These are phyloP conservation scores for Coregonus ussuriensis DNA, from an alignment of 2,797 vertebrate species.

Conservation along the genomic window DNA sequence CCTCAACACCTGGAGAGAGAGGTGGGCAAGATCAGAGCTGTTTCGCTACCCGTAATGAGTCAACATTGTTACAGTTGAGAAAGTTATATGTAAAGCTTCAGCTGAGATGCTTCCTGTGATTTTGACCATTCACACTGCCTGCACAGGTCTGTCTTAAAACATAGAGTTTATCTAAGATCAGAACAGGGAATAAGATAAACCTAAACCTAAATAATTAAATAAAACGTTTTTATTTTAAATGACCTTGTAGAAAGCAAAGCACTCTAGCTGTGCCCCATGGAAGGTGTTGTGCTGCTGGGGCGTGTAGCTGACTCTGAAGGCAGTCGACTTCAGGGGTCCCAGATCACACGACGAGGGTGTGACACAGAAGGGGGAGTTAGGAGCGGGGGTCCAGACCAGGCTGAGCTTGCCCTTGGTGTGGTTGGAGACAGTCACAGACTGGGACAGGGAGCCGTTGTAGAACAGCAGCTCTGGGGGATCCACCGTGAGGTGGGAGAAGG, in stretches of 20 bases:
- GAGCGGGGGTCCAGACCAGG: conserved; percentile 80
- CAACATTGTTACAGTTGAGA: too few species aligned
- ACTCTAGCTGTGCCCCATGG: conserved; percentile 86
- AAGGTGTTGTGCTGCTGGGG: conserved; percentile 78
- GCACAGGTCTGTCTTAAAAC: too few species aligned
- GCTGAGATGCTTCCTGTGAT: too few species aligned
- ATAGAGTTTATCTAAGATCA: too few species aligned
- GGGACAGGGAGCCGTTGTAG: conserved; percentile 66
- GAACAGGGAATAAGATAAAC: too few species aligned
- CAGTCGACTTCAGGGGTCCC: conserved; percentile 83
- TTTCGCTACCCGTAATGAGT: background rate
- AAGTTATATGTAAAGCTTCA: too few species aligned
- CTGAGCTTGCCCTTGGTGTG: conserved; percentile 83
- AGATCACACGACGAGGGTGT: conserved; percentile 78
- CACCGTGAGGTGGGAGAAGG: conserved; percentile 71
- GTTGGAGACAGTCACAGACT: conserved; percentile 82
- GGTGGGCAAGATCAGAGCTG: background rate
- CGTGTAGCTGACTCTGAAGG: conserved; percentile 81
- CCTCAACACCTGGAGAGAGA: conserved; percentile 67
- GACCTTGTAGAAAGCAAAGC: conserved; percentile 86
- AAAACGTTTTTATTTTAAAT: too few species aligned
- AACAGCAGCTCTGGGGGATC: conserved; percentile 82
- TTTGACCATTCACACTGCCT: too few species aligned
- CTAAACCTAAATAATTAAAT: too few species aligned
- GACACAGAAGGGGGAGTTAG: conserved; percentile 79